Evolutionary conservation across 1,140 invertebrate genomes (phyloP), one percentile per base, ranked within the genome.

Genomic region (Dendroctonus valens): DNA sequence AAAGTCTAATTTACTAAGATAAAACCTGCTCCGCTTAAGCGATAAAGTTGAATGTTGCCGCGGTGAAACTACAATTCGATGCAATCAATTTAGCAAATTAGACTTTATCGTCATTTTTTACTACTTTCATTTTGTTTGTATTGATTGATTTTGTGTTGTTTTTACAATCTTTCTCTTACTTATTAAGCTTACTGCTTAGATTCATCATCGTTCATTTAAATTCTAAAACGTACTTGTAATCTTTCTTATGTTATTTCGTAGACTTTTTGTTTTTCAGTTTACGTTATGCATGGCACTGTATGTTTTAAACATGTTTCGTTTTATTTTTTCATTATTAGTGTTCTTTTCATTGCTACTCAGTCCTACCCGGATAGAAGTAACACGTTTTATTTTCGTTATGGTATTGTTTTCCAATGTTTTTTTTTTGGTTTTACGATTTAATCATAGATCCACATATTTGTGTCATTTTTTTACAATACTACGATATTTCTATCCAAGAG

Each of bases 111-210:
- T 53, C 61, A 60, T 60, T 60, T 66, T 66, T 57, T 58, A 61
- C 59, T 54, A 41, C 49, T 64, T 67, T 60, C 46, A 68, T 69
- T 67, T 67, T 55, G 52, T 67, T 60, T 50, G 57, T 59, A 67
- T 60, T 66, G 59, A 44, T 50, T 59, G 68, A 51, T 62, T 69
- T 62, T 61, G 15, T 62, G 51, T 57, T 50, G 40, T 62, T 61
- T 68, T 50, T 54, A 68, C 59, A 42, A 49, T 38, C 48, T 63
- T 53, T 60, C 59, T 68, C 15, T 52, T 67, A 39, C 54, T 67
- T 60, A 67, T 57, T 50, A 69, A 72, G 72, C 72, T 73, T 73
- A 63, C 67, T 68, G 72, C 72, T 72, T 73, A 70, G 70, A 73
- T 65, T 67, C 66, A 67, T 71, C 60, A 49, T 59, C 40, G 64